Evolutionary conservation across 2,113 vertebrate species (phyloP).

Genomic region (Microcebus ravelobensis): DNA sequence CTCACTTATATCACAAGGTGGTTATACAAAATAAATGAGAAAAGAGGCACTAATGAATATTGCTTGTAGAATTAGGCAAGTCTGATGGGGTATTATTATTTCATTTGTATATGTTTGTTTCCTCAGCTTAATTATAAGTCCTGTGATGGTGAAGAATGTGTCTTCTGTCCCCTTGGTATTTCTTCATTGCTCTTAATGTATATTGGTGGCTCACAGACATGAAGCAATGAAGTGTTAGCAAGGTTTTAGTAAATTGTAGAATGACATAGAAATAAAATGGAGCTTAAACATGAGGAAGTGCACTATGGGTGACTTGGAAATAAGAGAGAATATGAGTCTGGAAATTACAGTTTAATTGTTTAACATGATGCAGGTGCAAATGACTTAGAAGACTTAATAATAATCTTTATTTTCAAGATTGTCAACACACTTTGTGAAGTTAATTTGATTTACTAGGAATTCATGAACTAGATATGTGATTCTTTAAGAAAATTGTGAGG

Average conservation of each 20-base stretch:
- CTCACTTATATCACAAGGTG: not conserved
- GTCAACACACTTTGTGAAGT: not conserved
- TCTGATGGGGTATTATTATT: not conserved
- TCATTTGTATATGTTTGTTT: not conserved
- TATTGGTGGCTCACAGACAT: not conserved
- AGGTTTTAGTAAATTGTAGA: conserved; percentile 21
- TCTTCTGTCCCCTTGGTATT: not conserved
- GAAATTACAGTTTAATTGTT: conserved; percentile 42
- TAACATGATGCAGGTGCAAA: not conserved
- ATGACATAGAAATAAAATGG: conserved; percentile 10
- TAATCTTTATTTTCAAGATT: conserved; percentile 52
- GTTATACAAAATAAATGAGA: not conserved
- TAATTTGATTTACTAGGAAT: conserved; percentile 53
- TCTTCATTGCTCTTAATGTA: not conserved
- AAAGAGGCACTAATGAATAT: not conserved
- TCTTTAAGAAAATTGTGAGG: conserved; percentile 16
- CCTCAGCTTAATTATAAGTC: not conserved
- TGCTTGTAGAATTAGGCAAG: not conserved
- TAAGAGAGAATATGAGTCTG: conserved; percentile 11
- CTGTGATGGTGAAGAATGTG: not conserved
- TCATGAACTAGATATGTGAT: not conserved
- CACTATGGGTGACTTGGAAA: not conserved
- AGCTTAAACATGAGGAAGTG: not conserved
- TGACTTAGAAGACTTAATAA: conserved; percentile 33
- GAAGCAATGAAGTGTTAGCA: not conserved